phyloP scores from a whole-genome alignment of 1,140 invertebrate species.

The Wiebesia pumilae region DNA sequence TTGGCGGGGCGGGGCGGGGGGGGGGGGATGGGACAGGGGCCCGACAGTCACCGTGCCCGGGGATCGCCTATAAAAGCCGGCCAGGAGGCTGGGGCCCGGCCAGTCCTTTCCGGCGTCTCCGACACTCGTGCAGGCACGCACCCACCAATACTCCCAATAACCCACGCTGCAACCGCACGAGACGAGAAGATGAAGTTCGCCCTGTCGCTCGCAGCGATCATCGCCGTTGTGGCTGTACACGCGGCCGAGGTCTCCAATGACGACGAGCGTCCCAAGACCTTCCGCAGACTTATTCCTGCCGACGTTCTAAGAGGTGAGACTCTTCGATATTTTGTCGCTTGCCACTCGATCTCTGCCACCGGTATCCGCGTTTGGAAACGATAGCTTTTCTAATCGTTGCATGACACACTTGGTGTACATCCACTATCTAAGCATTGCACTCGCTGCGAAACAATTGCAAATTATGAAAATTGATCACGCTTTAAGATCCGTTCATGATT shows the following conservation, averaged over 20 bases:
- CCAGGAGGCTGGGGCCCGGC: conserved; percentile 66
- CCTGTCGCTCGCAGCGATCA: conserved; percentile 70
- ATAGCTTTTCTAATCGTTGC: no score
- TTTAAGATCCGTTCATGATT: no score
- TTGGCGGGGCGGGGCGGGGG: no score
- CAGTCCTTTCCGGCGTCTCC: conserved; percentile 70
- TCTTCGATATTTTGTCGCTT: not conserved
- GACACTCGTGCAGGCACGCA: conserved; percentile 48
- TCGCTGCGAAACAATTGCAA: no score
- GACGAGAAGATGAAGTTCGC: conserved; percentile 67
- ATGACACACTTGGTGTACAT: no score
- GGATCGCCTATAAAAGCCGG: conserved; percentile 70
- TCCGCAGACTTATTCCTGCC: conserved; percentile 87
- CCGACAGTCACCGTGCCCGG: conserved; percentile 59
- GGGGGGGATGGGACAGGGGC: conserved; percentile 32
- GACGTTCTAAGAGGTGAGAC: conserved; percentile 87
- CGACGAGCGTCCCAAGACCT: conserved; percentile 79
- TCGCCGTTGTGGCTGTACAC: conserved; percentile 76
- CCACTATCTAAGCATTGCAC: no score
- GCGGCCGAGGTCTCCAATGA: conserved; percentile 77
- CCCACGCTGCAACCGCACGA: not conserved
- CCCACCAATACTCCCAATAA: no score
- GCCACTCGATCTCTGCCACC: no score
- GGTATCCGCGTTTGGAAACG: no score
- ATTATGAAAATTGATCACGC: no score